Base-by-base conservation (phyloP, 1,140 invertebrate species). In the Nomia melanderi region DNA sequence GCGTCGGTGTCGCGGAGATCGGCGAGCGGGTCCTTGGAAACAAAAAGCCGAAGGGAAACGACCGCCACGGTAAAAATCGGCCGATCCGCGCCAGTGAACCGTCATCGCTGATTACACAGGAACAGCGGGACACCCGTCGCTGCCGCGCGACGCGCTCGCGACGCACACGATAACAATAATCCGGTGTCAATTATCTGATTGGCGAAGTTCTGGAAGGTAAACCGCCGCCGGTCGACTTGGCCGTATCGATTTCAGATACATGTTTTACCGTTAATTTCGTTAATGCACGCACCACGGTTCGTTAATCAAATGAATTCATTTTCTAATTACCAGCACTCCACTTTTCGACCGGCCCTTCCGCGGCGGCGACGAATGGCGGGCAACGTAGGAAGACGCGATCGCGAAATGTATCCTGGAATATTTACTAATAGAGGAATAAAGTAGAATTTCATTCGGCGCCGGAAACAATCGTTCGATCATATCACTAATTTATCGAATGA, bases 51-150 rank as follows among this genome's bases (percentile, higher is more conserved):
- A 56, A 70, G 81, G 39, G 31, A 79, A 83, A 79, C 70, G 63
- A 33, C 41, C n/a, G 71, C 8, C n/a, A 60, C 50, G 31, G 77
- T 54, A 76, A 83, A 78, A 79, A 75, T 62, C 41, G n/a, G n/a
- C 77, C 69, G 72, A 78, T 72, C 12, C 64, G 82, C 81, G 44
- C 79, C 84, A 78, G 23, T 82, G 82, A 84, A 82, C 82, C 77
- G 79, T 78, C 69, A 75, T 75, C 77, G 44, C 76, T 67, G 70
- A 76, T 69, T 80, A 75, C 60, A 64, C 77, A 57, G 41, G 39
- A 79, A 79, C 71, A 57, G 29, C n/a, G 27, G 20, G 17, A 17
- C 8, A 17, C 23, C 56, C 31, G 20, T n/a, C n/a, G 33, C n/a
- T 20, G n/a, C 29, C 41, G 14, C 50, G 36, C 36, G 53, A 31